Conservation (phyloP, 2,888 invertebrate genomes). For the Cryptops parisi region DNA sequence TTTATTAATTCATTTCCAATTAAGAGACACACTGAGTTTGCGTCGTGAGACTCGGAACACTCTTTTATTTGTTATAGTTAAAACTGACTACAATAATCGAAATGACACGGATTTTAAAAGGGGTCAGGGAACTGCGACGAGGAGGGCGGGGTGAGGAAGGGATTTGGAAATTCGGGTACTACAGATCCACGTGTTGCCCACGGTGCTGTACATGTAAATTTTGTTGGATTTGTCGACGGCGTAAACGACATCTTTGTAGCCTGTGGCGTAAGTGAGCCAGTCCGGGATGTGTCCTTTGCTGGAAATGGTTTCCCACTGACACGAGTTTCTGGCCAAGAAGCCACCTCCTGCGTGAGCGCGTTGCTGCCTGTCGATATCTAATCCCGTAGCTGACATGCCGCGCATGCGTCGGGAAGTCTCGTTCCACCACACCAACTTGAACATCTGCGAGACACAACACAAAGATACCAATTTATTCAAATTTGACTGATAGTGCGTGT, state of each 20-base stretch:
- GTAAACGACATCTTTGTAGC: background rate
- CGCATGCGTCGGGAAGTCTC: background rate
- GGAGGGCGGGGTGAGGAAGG: background rate
- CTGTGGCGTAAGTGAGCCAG: slow-evolving; percentile 6
- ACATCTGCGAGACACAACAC: too few relatives aligned
- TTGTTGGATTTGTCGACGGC: slow-evolving; percentile 4
- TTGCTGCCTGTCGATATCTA: background rate
- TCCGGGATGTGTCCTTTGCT: background rate
- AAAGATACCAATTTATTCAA: too few relatives aligned
- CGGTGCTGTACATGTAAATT: slow-evolving; percentile 1
- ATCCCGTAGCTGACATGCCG: background rate
- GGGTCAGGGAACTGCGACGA: background rate
- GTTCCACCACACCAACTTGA: background rate
- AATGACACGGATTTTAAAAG: background rate
- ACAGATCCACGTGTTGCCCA: slow-evolving; percentile 5
- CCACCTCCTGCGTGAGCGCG: background rate
- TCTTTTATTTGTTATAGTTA: too few relatives aligned
- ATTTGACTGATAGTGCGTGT: too few relatives aligned
- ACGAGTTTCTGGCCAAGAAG: background rate
- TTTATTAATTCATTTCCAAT: background rate
- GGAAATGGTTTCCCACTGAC: background rate
- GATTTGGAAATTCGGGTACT: slow-evolving; percentile 4
- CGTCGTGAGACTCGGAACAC: too few relatives aligned
- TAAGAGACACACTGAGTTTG: too few relatives aligned
- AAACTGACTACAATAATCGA: too few relatives aligned